Evolutionary conservation across 2,797 vertebrate genomes (phyloP).

Genomic region (Poecilia velifera): DNA sequence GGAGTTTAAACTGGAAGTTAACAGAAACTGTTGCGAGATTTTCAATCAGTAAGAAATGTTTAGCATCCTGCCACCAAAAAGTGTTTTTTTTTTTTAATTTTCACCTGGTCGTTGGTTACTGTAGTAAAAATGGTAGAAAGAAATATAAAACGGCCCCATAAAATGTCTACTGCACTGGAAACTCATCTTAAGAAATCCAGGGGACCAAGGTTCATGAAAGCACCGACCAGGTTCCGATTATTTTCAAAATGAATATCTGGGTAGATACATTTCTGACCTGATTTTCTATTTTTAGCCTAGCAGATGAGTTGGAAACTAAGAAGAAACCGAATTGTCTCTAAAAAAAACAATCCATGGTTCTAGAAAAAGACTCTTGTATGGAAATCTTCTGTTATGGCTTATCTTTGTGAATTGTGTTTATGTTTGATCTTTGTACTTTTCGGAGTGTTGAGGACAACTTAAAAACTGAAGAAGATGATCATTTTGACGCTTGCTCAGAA

Average conservation of each 20-base stretch:
- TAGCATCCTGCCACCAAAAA: not conserved
- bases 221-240: not conserved
- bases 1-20: not conserved
- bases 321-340: too few relatives aligned
- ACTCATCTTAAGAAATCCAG: not conserved
- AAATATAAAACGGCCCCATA: not conserved
- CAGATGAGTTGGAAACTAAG: not conserved
- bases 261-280: not conserved
- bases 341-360: not conserved
- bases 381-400: conserved; percentile 67
- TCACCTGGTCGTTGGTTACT: not conserved
- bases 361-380: not conserved
- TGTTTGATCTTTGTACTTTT: conserved; percentile 47
- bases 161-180: not conserved
- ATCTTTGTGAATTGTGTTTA: conserved; percentile 37
- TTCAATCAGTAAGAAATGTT: not conserved
- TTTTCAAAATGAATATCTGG: not conserved
- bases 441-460: conserved; percentile 17
- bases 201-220: not conserved
- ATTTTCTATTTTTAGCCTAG: not conserved
- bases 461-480: conserved; percentile 27
- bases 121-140: not conserved
- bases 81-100: not conserved
- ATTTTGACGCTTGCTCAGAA: conserved; percentile 22
- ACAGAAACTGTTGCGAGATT: not conserved